phyloP scores from a whole-genome alignment of 2,797 vertebrate species.

The Odontamblyopus rebecca region DNA sequence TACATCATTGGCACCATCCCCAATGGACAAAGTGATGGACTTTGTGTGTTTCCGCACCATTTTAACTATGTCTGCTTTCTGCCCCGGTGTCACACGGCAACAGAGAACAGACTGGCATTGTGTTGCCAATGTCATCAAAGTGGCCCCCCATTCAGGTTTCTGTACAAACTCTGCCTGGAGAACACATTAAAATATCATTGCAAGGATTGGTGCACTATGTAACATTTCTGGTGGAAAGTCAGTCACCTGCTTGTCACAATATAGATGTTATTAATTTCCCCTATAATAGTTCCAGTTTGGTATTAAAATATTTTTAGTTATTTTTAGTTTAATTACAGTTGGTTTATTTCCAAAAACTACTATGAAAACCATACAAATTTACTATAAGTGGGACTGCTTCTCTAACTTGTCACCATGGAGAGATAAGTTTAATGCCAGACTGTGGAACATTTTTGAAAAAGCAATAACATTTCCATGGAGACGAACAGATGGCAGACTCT shows the following conservation, averaged over 20 bases:
- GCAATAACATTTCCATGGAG: not conserved
- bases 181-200: not conserved
- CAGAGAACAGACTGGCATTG: slow-evolving; percentile 90
- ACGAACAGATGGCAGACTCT: not conserved
- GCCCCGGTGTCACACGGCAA: slow-evolving; percentile 91
- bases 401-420: not conserved
- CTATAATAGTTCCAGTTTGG: not conserved
- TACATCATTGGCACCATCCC: slow-evolving; percentile 93
- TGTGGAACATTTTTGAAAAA: not conserved
- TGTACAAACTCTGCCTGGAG: slow-evolving; percentile 70
- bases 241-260: not conserved
- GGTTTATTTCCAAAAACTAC: not conserved
- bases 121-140: slow-evolving; percentile 83
- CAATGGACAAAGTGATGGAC: slow-evolving; percentile 85
- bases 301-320: too few species aligned
- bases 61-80: slow-evolving; percentile 87
- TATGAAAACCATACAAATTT: too few species aligned
- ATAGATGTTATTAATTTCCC: not conserved
- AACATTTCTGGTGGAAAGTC: not conserved
- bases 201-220: too few species aligned
- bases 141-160: slow-evolving; percentile 66
- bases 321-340: too few species aligned
- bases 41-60: slow-evolving; percentile 85
- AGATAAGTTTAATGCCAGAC: too few species aligned
- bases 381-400: too few species aligned